These are phyloP conservation scores for Mylabris sibirica DNA, from an alignment of 2,888 invertebrate genomes.

Conservation along the genomic window DNA sequence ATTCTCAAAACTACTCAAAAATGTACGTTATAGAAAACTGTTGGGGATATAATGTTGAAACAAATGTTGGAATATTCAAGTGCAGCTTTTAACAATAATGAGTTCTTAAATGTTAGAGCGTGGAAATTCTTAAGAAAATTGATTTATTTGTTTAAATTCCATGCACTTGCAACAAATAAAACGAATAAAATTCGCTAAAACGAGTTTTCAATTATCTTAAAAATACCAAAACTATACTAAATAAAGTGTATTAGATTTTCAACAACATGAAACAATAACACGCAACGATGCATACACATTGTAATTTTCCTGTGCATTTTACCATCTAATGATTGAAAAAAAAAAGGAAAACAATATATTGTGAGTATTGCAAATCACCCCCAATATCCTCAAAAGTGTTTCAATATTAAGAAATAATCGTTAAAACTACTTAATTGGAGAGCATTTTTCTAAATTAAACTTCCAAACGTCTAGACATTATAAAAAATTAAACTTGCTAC, in stretches of 20 bases:
- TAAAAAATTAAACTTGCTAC: not conserved
- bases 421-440: not conserved
- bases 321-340: not conserved
- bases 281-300: not conserved
- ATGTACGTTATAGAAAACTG: too few relatives aligned
- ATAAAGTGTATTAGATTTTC: not conserved
- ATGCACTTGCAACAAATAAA: not conserved
- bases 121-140: not conserved
- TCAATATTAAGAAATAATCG: not conserved
- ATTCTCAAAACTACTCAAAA: too few relatives aligned
- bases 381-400: not conserved
- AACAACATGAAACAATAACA: slow-evolving; percentile 8
- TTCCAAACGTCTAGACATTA: not conserved
- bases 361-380: not conserved
- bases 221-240: not conserved
- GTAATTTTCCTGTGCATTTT: not conserved
- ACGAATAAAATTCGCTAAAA: not conserved
- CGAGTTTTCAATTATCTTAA: not conserved
- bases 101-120: not conserved
- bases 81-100: not conserved
- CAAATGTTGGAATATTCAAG: not conserved
- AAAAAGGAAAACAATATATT: too few relatives aligned
- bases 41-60: too few relatives aligned
- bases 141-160: not conserved
- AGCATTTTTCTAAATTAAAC: not conserved